Conservation (phyloP, 1,140 invertebrate species). For the Idris sp. region DNA sequence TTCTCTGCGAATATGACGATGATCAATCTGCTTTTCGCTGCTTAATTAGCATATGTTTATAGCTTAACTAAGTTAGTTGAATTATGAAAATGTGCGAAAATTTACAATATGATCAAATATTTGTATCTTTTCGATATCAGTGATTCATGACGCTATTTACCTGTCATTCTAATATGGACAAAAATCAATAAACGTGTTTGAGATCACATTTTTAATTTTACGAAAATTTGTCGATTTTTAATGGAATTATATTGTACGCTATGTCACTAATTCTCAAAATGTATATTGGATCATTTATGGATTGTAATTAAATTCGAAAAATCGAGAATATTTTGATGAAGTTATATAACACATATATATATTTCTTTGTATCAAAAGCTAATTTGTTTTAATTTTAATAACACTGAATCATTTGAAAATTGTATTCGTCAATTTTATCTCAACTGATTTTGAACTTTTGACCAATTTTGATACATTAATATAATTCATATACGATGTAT, state of each 20-base stretch:
- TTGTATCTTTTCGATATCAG: conserved; percentile 14
- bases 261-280: no score
- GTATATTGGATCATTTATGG: no score
- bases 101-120: conserved; percentile 18
- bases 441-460: conserved; percentile 7
- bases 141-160: not conserved
- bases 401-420: no score
- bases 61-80: conserved; percentile 8
- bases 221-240: not conserved
- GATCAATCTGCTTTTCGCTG: not conserved
- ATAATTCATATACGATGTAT: conserved; percentile 15
- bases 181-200: conserved; percentile 5
- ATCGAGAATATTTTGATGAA: no score
- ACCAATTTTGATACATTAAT: conserved; percentile 14
- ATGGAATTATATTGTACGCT: no score
- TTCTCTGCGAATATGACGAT: no score
- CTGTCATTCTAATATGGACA: conserved; percentile 18
- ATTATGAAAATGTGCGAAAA: conserved; percentile 37
- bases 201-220: conserved; percentile 8
- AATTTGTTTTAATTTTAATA: no score
- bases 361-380: no score
- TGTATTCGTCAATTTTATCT: not conserved
- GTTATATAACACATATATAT: no score
- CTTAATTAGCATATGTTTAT: conserved; percentile 28
- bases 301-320: no score